Evolutionary conservation across 2,888 invertebrate genomes (phyloP).

Genomic region (Mimumesa dahlbomi): DNA sequence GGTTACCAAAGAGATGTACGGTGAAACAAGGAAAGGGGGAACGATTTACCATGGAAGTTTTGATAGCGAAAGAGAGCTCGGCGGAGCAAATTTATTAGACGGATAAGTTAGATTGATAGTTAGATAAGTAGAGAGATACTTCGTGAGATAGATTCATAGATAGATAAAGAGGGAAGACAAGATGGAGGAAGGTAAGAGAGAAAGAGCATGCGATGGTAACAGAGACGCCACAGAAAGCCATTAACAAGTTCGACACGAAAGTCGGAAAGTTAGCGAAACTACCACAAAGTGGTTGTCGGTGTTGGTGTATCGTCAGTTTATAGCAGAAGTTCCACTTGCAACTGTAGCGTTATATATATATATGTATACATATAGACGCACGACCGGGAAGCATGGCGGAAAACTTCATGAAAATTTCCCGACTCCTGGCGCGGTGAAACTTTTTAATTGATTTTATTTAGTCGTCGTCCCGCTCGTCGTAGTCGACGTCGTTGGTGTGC

Average conservation of each 20-base stretch:
- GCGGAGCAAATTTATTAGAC: constrained; percentile 28
- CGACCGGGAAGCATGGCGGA: constrained; percentile 23
- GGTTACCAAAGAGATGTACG: background rate
- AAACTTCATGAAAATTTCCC: constrained; percentile 59
- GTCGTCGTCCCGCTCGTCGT: constrained; percentile 12
- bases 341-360: constrained; percentile 31
- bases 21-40: background rate
- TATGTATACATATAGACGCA: constrained; percentile 17
- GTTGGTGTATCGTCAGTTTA: constrained; percentile 62
- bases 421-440: constrained; percentile 42
- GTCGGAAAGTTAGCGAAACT: constrained; percentile 69
- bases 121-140: constrained; percentile 13
- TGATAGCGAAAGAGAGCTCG: constrained; percentile 2
- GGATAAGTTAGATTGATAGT: background rate
- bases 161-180: background rate
- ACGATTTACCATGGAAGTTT: background rate
- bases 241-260: constrained; percentile 74
- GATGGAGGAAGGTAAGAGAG: background rate
- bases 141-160: constrained; percentile 9
- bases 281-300: constrained; percentile 55
- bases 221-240: constrained; percentile 63
- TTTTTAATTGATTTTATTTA: constrained; percentile 69
- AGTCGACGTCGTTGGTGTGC: background rate
- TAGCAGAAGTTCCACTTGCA: constrained; percentile 49
- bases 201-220: constrained; percentile 51